These are phyloP conservation scores for Prunella himalayana DNA, from an alignment of 2,113 vertebrate genomes.

Conservation along the genomic window DNA sequence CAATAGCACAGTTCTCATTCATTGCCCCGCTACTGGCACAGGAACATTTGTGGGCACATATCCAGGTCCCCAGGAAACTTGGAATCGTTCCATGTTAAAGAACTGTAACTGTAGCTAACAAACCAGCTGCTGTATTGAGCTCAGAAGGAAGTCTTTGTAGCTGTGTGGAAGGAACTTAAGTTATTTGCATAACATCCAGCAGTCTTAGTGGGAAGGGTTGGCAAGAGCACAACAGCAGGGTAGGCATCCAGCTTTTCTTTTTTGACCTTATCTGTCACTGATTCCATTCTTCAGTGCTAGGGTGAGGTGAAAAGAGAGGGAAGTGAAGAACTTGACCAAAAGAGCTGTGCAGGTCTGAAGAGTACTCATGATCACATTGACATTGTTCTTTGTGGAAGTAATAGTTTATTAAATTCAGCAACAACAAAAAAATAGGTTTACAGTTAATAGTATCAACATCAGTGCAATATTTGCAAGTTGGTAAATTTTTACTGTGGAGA, in stretches of 20 bases:
- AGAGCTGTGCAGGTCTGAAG: background rate
- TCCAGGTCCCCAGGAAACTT: slow-evolving; percentile 39
- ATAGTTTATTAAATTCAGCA: background rate
- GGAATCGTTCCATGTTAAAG: slow-evolving; percentile 11
- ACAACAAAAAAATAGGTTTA: background rate
- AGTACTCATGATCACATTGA: background rate
- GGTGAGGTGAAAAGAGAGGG: background rate
- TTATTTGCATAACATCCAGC: slow-evolving; percentile 69
- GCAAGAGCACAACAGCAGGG: slow-evolving; percentile 9
- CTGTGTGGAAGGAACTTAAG: slow-evolving; percentile 55
- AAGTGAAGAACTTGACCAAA: background rate
- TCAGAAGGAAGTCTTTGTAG: slow-evolving; percentile 60
- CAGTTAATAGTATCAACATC: background rate
- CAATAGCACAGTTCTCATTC: slow-evolving; percentile 1
- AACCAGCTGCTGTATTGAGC: slow-evolving; percentile 44
- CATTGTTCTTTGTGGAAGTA: background rate
- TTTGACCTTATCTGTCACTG: background rate
- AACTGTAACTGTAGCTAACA: slow-evolving; percentile 40
- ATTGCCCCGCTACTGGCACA: background rate
- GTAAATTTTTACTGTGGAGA: background rate
- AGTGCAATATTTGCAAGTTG: background rate
- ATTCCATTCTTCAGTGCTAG: background rate
- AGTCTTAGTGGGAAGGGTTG: slow-evolving; percentile 37
- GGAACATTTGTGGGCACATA: background rate
- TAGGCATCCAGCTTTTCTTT: background rate